Evolutionary conservation across 2,113 vertebrate genomes (phyloP), one percentile per base, ranked within the genome.

Genomic region (Rhinichthys klamathensis): DNA sequence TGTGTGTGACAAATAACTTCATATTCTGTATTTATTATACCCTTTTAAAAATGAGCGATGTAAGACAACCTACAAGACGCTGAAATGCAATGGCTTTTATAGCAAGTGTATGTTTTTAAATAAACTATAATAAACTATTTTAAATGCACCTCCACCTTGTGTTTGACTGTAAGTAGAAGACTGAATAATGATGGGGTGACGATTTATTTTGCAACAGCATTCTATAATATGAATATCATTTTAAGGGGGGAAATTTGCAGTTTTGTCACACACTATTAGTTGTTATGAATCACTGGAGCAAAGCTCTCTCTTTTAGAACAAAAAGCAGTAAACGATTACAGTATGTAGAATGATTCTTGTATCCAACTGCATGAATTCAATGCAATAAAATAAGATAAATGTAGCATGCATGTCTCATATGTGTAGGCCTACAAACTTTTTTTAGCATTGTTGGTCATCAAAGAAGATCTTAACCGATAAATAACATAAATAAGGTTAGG

Each of bases 31-130:
- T 96, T 96, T 97, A 96, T 96, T 96, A 93, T 94, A 93, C 92
- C 94, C 93, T 92, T 94, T 94, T 94, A 93, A 92, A 91, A 93
- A 92, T 87, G 92, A 94, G 92, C 89, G 92, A 72, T 86, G 92
- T 93, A 86, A 78, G 75, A 92, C 25, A 75, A 60, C 73, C 73
- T 84, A 92, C 95, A 91, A 94, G 92, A 90, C 83, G 80, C 67
- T 89, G 87, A 88, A 93, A 93, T 90, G 93, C 95, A 94, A 96
- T 95, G 93, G 97, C 95, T 97, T 99, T 99, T 98, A 96, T 97
- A 98, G 96, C 93, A 95, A 96, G 94, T 97, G 95, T 98, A 96
- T 97, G 96, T 99, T 99, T 98, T 95, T 97, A 97, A 98, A 98
- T 98, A 98, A 98, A 98, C 96, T 88, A 87, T 94, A 96, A 94